Evolutionary conservation across 2,888 invertebrate genomes (phyloP).

Genomic region (Amphipoea oculea): DNA sequence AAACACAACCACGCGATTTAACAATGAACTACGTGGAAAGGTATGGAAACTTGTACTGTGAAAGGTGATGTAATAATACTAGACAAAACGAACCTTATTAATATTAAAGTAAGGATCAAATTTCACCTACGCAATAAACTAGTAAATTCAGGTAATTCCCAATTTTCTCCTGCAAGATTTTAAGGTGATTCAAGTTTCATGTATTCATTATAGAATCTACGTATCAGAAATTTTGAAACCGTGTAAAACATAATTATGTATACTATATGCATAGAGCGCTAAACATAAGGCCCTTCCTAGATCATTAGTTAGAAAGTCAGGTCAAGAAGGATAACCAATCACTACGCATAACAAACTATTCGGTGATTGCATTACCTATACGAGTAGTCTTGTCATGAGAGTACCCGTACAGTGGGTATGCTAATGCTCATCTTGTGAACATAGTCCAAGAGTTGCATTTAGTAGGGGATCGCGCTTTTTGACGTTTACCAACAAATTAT

Average conservation of each 20-base stretch:
- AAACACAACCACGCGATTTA: slow-evolving; percentile 78
- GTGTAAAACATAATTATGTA: too few relatives aligned
- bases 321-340: neutral
- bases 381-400: neutral
- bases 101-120: slow-evolving; percentile 15
- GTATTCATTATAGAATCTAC: neutral
- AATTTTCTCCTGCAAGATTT: slow-evolving; percentile 34
- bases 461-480: neutral
- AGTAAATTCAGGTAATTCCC: slow-evolving; percentile 22
- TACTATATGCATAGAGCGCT: neutral
- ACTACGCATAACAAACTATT: neutral
- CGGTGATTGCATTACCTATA: neutral
- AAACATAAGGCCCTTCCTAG: neutral
- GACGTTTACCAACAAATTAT: neutral
- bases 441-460: neutral
- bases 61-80: neutral
- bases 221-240: neutral
- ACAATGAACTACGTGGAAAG: slow-evolving; percentile 74
- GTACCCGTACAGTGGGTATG: neutral
- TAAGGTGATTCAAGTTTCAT: slow-evolving; percentile 23
- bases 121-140: slow-evolving; percentile 5
- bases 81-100: slow-evolving; percentile 41
- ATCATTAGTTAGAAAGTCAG: neutral
- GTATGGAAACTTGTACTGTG: slow-evolving; percentile 44
- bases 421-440: neutral